Conservation (phyloP, 2,113 vertebrate species). For the Callocephalon fimbriatum region DNA sequence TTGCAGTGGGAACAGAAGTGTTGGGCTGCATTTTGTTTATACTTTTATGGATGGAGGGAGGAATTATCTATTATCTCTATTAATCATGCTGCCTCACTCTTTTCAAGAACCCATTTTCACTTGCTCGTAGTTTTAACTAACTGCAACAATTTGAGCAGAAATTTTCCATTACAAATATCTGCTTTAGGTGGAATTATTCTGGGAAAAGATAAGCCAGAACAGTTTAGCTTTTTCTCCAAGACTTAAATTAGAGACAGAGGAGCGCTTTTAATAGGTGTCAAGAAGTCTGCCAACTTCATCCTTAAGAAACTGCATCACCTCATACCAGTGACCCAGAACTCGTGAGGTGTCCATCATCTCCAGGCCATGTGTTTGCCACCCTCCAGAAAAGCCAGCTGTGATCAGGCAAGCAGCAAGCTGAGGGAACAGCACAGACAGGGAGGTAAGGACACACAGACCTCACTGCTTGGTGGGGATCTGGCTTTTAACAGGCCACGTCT, state of each 20-base stretch:
- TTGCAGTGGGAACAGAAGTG: neutral
- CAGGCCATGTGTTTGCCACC: rapidly evolving
- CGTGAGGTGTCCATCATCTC: rapidly evolving
- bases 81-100: neutral
- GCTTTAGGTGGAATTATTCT: neutral
- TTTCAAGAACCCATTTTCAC: neutral
- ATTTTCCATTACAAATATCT: conserved; percentile 2
- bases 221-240: neutral
- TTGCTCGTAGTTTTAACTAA: neutral
- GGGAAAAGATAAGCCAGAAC: neutral
- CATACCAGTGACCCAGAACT: neutral
- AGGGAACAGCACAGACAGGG: rapidly evolving
- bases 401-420: neutral
- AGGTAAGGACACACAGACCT: neutral
- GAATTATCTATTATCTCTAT: no score
- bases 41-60: neutral
- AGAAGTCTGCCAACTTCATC: neutral
- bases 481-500: neutral
- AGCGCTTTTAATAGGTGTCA: neutral
- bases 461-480: neutral
- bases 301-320: neutral
- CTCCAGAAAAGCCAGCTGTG: neutral
- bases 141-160: neutral
- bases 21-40: conserved; percentile 21
- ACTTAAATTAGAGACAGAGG: neutral